Base-by-base conservation (phyloP, 2,888 invertebrate genomes). In the Brachyptera putata region DNA sequence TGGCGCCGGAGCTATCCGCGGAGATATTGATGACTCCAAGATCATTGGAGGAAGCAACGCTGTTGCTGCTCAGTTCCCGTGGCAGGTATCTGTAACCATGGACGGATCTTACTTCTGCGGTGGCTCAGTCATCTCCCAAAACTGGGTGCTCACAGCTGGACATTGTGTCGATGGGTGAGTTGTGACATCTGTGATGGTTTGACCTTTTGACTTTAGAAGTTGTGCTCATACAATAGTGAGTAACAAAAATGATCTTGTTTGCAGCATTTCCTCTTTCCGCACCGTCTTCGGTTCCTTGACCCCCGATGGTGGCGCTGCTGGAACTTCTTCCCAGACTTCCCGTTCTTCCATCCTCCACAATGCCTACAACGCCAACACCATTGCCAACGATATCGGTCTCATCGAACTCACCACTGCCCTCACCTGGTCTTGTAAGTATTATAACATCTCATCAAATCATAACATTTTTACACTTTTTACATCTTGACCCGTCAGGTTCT, bases 21-120 rank as follows among this genome's bases (percentile, higher is more conserved):
- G 2, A 3, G 36, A 34, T 25, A 25, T 22, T 21, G 13, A 21
- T n/a, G 53, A 46, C 21, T 13, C 22, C 2, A 34, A 21, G 25
- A 55, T 61, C 36, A 36, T 61, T 26, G 16, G 36, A 4, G 61
- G 61, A 14, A n/a, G 22, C 2, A 22, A 11, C 24, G 61, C 58
- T 3, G 5, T 48, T 11, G 13, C 21, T 11, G 61, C 58, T 1
- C 48, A 58, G 39, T 36, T 61, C 56, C 61, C 61, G 1, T 61
- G 58, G 58, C 58, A 58, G 24, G 61, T 49, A 2, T 24, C 55
- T n/a, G 46, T 58, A 18, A 53, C 46, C 25, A 71, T 72, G 0
- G 78, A 77, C 2, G 74, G 75, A 58, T 62, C 76, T 25, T 78
- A 77, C 0, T 80, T 80, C 71, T 80, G 80, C 63, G 80, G 80